These are phyloP conservation scores for Caenorhabditis plicata DNA, from an alignment of 2,888 invertebrate species.

Conservation along the genomic window DNA sequence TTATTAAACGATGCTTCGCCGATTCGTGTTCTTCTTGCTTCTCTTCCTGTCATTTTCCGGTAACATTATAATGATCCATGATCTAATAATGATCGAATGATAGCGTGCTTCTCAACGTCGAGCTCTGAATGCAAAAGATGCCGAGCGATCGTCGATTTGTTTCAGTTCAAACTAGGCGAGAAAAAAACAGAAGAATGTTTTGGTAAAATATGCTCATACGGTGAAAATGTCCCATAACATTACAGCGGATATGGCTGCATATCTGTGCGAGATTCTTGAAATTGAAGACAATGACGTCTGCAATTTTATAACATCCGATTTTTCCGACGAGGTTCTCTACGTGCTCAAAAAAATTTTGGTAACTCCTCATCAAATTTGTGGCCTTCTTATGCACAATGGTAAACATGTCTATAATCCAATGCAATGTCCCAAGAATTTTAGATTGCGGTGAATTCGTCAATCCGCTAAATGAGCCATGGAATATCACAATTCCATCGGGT, in stretches of 20 bases:
- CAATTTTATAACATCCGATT: conserved; percentile 43
- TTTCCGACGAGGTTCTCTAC: conserved; percentile 55
- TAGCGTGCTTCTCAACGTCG: no score
- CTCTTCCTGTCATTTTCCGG: no score
- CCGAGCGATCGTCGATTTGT: conserved; percentile 29
- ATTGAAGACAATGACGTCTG: conserved; percentile 55
- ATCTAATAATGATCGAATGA: no score
- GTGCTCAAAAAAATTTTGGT: conserved; percentile 49
- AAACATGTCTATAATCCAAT: not conserved
- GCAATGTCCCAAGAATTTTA: not conserved
- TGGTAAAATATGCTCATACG: no score
- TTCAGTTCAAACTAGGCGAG: conserved; percentile 43
- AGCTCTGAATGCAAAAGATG: conserved; percentile 38
- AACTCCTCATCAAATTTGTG: conserved; percentile 54
- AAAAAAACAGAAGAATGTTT: conserved; percentile 44
- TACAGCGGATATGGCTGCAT: conserved; percentile 32
- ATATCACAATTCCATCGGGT: conserved; percentile 46
- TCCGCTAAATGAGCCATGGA: conserved; percentile 49
- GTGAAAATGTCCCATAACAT: not conserved
- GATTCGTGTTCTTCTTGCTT: no score
- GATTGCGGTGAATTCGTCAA: conserved; percentile 51
- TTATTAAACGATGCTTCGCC: no score
- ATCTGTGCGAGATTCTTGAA: conserved; percentile 46
- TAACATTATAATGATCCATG: no score
- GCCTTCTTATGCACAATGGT: conserved; percentile 46